Percentiles rank a stretch among this genome's conserved stretches.
Conservation (phyloP, 2,113 vertebrate species). For the Ceyx melanurus region DNA sequence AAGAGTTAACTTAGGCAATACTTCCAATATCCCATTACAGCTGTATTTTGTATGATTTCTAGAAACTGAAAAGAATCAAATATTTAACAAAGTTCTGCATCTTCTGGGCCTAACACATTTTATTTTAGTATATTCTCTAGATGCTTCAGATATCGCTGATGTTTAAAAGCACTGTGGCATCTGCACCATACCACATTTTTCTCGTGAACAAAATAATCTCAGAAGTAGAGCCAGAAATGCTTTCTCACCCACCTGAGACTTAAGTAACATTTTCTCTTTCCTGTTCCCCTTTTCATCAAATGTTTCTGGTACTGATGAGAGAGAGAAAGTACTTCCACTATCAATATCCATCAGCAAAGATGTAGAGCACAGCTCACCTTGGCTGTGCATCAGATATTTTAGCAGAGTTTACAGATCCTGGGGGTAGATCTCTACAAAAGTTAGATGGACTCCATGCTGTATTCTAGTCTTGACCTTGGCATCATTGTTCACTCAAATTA, state of each 20-base stretch:
- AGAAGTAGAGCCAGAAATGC: background rate
- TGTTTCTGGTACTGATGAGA: background rate
- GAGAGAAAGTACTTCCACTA: background rate
- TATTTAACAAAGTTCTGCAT: background rate
- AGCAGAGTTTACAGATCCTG: too few relatives aligned
- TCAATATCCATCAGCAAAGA: background rate
- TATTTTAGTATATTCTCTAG: background rate
- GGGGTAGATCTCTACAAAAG: too few relatives aligned
- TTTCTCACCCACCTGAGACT: background rate
- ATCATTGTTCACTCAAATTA: too few relatives aligned
- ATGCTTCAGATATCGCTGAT: background rate
- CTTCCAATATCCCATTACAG: background rate
- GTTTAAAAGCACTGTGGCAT: background rate
- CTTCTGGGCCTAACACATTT: background rate
- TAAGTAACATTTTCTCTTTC: background rate
- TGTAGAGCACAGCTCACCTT: too few relatives aligned
- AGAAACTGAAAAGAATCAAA: background rate
- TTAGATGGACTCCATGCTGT: too few relatives aligned
- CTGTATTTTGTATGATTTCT: background rate
- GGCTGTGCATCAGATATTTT: too few relatives aligned
- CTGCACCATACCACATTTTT: background rate
- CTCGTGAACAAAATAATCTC: background rate
- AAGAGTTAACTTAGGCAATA: background rate
- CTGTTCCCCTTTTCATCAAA: background rate
- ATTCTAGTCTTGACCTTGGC: too few relatives aligned